Conservation (phyloP, 1,140 invertebrate species). For the Nylanderia fulva region DNA sequence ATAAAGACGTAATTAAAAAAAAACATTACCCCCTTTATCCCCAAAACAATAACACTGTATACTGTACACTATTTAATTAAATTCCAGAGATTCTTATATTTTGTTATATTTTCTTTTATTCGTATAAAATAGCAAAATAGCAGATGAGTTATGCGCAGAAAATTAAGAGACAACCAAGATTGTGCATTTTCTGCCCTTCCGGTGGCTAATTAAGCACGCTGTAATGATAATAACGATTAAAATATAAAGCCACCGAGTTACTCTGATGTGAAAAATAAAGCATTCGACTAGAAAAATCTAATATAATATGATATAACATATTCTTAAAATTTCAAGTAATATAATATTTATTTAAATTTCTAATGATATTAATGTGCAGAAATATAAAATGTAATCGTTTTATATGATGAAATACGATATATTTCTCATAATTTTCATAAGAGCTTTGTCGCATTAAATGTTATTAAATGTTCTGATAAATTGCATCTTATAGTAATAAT, state of each 20-base stretch:
- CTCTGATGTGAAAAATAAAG: constrained; percentile 73
- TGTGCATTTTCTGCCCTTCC: constrained; percentile 45
- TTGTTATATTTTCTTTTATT: neutral
- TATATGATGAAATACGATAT: no score
- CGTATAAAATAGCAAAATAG: neutral
- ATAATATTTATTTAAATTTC: no score
- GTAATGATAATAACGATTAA: constrained; percentile 70
- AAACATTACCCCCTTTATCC: no score
- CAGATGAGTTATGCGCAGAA: constrained; percentile 28
- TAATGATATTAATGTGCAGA: no score
- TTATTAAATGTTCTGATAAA: no score
- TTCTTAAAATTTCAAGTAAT: constrained; percentile 22
- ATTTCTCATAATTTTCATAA: no score
- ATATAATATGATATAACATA: constrained; percentile 54
- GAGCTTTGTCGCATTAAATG: no score
- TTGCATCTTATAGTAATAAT: no score
- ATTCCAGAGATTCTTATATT: neutral
- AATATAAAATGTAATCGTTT: no score
- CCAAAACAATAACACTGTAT: no score
- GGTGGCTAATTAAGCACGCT: constrained; percentile 70
- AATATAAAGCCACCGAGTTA: constrained; percentile 33
- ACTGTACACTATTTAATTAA: neutral
- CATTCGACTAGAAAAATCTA: constrained; percentile 29
- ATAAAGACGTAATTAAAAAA: no score
- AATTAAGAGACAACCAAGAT: neutral